phyloP scores from a whole-genome alignment of 2,888 invertebrate genomes.

The Glaucopsyche alexis region DNA sequence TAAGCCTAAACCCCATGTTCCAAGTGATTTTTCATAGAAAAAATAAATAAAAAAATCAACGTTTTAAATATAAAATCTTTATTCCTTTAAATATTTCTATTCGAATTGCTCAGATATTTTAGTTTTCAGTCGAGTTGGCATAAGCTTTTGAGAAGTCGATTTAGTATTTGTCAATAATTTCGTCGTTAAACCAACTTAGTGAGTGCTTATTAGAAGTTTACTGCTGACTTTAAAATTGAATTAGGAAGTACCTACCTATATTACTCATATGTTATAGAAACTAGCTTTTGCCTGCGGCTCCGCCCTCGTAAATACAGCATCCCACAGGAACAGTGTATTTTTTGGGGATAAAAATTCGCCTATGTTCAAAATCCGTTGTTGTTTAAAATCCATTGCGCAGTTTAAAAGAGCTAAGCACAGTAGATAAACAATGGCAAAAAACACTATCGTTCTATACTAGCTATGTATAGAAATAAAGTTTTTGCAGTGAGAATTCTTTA shows the following conservation, averaged over 20 bases:
- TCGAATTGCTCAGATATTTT: conserved; percentile 37
- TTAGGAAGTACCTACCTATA: background rate
- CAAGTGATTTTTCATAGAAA: background rate
- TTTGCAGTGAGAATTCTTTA: too few relatives aligned
- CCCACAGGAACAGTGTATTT: too few relatives aligned
- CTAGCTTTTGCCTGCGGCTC: too few relatives aligned
- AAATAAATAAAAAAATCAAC: background rate
- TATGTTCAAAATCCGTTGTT: too few relatives aligned
- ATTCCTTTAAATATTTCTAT: conserved; percentile 18
- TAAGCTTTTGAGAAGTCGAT: conserved; percentile 36
- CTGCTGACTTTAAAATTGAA: background rate
- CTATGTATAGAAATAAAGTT: too few relatives aligned
- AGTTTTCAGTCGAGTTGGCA: conserved; percentile 46
- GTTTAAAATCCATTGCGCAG: too few relatives aligned
- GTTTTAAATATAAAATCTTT: conserved; percentile 14
- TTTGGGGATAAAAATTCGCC: too few relatives aligned
- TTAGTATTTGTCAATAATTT: background rate
- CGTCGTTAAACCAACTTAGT: background rate
- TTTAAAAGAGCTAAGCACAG: too few relatives aligned
- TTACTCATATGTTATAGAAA: too few relatives aligned
- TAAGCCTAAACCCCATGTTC: background rate
- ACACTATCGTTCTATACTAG: too few relatives aligned
- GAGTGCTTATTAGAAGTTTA: background rate
- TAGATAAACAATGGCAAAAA: too few relatives aligned
- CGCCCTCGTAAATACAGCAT: too few relatives aligned